Evolutionary conservation across 2,888 invertebrate genomes (phyloP), one percentile per base, ranked within the genome.

Genomic region (Lysandra bellargus): DNA sequence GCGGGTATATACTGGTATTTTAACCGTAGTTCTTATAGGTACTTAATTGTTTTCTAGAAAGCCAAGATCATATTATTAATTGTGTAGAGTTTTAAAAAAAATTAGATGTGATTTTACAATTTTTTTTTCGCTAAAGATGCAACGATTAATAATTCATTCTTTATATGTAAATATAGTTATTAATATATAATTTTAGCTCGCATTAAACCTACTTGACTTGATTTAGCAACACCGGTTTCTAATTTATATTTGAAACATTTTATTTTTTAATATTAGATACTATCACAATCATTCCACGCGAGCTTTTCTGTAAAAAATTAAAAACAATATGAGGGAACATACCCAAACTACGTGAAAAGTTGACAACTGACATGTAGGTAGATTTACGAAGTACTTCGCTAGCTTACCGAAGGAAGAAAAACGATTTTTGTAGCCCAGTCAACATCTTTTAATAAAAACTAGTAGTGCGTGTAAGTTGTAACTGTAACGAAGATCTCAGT

Each of bases 301-400:
- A 64, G 64, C 64, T 64, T 64, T 30, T 64, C 0, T 30, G 64
- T 64, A 4, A 61, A 2, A 12, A 49, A 49, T 3, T 2, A 12
- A 14, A 69, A 69, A 33, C 5, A 69, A 69, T 69, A 82, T 69
- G 4, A 57, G 17, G 57, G 14, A 17, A 57, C 14, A 17, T 57
- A 57, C 57, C 14, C 4, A 57, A 57, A 57, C 57, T 53, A 53
- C 14, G 14, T 53, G 5, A 53, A 4, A 40, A 40, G 5, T 40
- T 40, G 40, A 40, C 40, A 40, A 40, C 5, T 40, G 40, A 40
- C 40, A 40, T 40, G 40, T 40, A 0, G 1, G 49, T 49, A 49
- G 49, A 49, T 44, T 14, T 14, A 12, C 4, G 4, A 53, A 53
- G 53, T 53, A 53, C 53, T 53, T 3, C 14, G 14, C 53, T 53